Percentiles rank a stretch among this genome's conserved stretches.
These are phyloP conservation scores for Drosophila oshimai DNA, from an alignment of 1,140 invertebrate genomes.

Conservation along the genomic window DNA sequence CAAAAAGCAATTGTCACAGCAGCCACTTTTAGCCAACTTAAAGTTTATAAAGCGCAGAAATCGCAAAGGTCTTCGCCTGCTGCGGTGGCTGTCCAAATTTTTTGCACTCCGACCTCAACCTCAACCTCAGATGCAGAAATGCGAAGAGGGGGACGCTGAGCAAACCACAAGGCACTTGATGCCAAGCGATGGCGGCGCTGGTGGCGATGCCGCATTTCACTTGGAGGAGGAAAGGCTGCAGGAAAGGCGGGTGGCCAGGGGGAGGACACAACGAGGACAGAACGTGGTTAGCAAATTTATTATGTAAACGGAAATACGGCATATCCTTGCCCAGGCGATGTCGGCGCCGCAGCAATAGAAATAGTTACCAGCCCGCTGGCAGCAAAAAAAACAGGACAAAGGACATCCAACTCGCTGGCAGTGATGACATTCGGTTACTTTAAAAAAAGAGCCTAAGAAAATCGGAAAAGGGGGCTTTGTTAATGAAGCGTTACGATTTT, in stretches of 20 bases:
- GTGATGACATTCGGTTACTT: slow-evolving; percentile 4
- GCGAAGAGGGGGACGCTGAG: not conserved
- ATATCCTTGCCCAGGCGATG: slow-evolving; percentile 71
- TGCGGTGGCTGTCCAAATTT: slow-evolving; percentile 20
- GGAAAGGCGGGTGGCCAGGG: not conserved
- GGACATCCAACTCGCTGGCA: slow-evolving; percentile 19
- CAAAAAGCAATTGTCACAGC: slow-evolving; percentile 20
- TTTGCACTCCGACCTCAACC: slow-evolving; percentile 20
- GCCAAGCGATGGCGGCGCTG: slow-evolving; percentile 65
- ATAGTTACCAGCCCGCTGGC: slow-evolving; percentile 66
- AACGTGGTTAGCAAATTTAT: slow-evolving; percentile 83
- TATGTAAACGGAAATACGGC: slow-evolving; percentile 82
- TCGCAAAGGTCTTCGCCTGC: not conserved
- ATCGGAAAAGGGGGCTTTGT: too few species aligned
- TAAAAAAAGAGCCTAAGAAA: not conserved
- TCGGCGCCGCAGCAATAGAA: slow-evolving; percentile 77
- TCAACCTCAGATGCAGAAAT: slow-evolving; percentile 30
- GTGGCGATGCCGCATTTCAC: slow-evolving; percentile 48
- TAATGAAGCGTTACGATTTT: too few species aligned
- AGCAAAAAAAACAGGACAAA: slow-evolving; percentile 40
- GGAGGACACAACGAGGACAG: slow-evolving; percentile 58
- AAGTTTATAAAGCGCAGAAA: slow-evolving; percentile 43
- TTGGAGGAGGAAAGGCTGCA: slow-evolving; percentile 18
- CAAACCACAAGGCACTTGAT: slow-evolving; percentile 71
- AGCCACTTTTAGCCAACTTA: slow-evolving; percentile 1